These are phyloP conservation scores for Chorisops tibialis DNA, from an alignment of 2,888 invertebrate genomes.

Conservation along the genomic window DNA sequence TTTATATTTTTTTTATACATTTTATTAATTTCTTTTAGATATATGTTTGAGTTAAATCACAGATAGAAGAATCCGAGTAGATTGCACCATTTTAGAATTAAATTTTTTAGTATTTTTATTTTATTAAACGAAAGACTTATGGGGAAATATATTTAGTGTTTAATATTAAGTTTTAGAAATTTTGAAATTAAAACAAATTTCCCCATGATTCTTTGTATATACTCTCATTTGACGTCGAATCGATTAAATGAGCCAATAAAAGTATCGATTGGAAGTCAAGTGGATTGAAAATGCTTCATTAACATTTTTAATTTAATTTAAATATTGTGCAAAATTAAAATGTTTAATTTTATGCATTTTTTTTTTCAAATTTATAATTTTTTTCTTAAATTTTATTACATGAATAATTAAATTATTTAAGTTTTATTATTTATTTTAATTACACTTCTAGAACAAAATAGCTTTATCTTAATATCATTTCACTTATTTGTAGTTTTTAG, in stretches of 20 bases:
- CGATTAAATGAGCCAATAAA: constrained; percentile 23
- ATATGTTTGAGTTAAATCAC: constrained; percentile 7
- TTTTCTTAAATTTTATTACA: neutral
- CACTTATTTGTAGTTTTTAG: neutral
- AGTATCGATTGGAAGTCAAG: constrained; percentile 23
- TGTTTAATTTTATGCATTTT: neutral
- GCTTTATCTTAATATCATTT: neutral
- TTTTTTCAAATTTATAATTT: neutral
- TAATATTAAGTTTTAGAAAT: neutral
- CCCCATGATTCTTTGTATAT: constrained; percentile 15
- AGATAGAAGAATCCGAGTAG: constrained; percentile 22
- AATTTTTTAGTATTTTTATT: constrained; percentile 9
- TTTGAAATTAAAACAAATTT: constrained; percentile 5
- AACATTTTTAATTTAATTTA: neutral
- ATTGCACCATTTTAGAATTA: constrained; percentile 20
- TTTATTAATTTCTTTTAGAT: too few relatives aligned
- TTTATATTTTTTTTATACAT: too few relatives aligned
- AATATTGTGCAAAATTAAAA: neutral
- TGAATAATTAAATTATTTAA: neutral
- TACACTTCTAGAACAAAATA: neutral
- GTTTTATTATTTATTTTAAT: neutral
- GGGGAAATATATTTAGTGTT: constrained; percentile 6
- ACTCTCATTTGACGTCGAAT: constrained; percentile 22
- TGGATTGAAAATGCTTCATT: constrained; percentile 5
- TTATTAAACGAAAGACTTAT: constrained; percentile 6